Conservation (phyloP, 2,888 invertebrate genomes). For the Netelia inedita region DNA sequence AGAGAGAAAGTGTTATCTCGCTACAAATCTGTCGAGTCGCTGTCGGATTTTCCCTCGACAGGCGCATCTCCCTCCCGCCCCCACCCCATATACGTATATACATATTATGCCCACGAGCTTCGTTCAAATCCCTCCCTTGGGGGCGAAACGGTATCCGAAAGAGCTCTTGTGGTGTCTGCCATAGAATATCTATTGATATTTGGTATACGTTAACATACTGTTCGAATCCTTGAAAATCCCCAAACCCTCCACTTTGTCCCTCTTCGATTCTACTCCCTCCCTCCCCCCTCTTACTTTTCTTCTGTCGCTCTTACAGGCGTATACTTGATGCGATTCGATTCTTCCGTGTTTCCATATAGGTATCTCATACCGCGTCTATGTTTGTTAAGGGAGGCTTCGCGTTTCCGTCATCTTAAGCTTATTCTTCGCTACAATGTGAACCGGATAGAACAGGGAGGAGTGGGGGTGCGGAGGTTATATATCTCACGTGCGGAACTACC, state of each 20-base stretch:
- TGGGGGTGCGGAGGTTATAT: no score
- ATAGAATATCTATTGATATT: conserved; percentile 57
- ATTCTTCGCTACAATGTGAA: conserved; percentile 9
- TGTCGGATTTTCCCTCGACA: conserved; percentile 60
- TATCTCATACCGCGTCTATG: conserved; percentile 1
- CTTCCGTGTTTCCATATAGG: background rate
- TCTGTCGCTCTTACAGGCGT: no score
- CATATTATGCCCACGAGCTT: conserved; percentile 37
- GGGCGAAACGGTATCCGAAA: conserved; percentile 45
- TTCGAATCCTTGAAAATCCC: conserved; percentile 49
- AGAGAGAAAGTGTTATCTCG: background rate
- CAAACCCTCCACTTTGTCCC: conserved; percentile 9
- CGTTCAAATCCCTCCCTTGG: conserved; percentile 47
- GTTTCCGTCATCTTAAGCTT: conserved; percentile 41
- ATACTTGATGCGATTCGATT: no score
- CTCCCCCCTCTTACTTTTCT: no score
- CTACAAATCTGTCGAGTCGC: conserved; percentile 56
- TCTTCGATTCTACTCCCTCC: background rate
- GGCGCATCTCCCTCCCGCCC: background rate
- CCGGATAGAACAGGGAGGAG: background rate
- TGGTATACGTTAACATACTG: conserved; percentile 50
- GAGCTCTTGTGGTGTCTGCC: conserved; percentile 30
- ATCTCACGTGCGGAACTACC: no score
- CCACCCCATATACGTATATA: background rate
- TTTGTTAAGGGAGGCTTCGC: conserved; percentile 35